Percentiles rank a stretch among this genome's conserved stretches.
These are phyloP conservation scores for Dicycla oo DNA, from an alignment of 2,888 invertebrate genomes.

Conservation along the genomic window DNA sequence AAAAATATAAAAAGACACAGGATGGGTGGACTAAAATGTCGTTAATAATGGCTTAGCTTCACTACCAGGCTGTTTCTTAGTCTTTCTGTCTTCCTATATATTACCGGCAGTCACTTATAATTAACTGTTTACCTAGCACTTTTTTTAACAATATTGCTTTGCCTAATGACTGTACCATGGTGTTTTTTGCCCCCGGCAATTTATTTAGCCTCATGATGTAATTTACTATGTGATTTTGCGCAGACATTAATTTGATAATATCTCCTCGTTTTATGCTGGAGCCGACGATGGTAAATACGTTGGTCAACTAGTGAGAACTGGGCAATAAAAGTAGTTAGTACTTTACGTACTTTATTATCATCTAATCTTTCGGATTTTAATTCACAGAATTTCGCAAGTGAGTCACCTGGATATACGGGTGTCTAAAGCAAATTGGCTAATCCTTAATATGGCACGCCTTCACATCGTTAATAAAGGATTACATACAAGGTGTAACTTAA, in stretches of 20 bases:
- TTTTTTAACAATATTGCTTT: constrained; percentile 30
- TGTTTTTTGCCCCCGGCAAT: constrained; percentile 48
- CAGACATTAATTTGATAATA: constrained; percentile 57
- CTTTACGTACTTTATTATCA: not conserved
- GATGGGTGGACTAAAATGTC: constrained; percentile 19
- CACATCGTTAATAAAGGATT: not conserved
- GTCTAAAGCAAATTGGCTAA: not conserved
- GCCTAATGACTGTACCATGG: constrained; percentile 39
- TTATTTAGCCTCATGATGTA: constrained; percentile 47
- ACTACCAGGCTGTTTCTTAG: not conserved
- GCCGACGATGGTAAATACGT: constrained; percentile 26
- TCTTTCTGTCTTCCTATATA: not conserved
- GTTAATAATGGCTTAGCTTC: constrained; percentile 4
- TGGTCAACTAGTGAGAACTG: constrained; percentile 25
- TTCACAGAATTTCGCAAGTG: not conserved
- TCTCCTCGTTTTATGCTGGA: constrained; percentile 35
- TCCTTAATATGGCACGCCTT: not conserved
- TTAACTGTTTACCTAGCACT: constrained; percentile 25
- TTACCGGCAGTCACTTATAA: constrained; percentile 8
- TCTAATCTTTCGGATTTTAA: not conserved
- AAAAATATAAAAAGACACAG: constrained; percentile 16
- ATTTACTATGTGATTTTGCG: constrained; percentile 55
- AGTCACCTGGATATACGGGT: not conserved
- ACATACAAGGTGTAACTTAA: no score
- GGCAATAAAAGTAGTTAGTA: constrained; percentile 13